These are phyloP conservation scores for Aphelocoma californica DNA, from an alignment of 2,797 vertebrate genomes.

Conservation along the genomic window DNA sequence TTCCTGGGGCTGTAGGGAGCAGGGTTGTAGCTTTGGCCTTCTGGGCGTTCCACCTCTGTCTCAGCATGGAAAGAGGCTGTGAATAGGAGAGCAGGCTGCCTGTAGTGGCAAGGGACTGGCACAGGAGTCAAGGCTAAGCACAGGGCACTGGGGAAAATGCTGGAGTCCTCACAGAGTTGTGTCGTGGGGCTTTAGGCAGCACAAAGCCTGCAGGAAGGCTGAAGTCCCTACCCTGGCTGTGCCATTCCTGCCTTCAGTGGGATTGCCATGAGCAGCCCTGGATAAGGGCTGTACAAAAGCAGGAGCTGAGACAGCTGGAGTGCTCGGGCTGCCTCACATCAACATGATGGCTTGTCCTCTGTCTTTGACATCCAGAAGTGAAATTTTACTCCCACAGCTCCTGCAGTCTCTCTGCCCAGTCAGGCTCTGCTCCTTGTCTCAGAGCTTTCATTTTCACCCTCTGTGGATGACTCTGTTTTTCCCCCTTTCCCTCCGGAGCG, in stretches of 20 bases:
- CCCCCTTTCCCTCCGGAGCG: neutral
- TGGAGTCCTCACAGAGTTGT: neutral
- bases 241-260: rapidly evolving
- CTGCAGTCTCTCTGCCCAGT: neutral
- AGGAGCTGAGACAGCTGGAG: neutral
- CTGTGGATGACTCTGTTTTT: neutral
- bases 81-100: neutral
- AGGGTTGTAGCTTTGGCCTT: neutral
- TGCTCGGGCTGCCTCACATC: neutral
- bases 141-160: neutral
- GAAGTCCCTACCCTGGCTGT: neutral
- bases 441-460: neutral
- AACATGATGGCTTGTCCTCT: neutral
- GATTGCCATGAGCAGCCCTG: neutral
- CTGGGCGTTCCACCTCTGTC: neutral
- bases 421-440: neutral
- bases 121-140: neutral
- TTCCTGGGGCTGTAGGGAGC: neutral
- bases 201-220: neutral
- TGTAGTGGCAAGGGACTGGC: neutral
- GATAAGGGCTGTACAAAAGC: neutral
- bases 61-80: neutral
- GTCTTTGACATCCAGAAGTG: neutral
- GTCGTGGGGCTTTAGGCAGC: no score
- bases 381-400: neutral